phyloP scores from a whole-genome alignment of 2,797 vertebrate genomes.

The Poliocrania exsul region DNA sequence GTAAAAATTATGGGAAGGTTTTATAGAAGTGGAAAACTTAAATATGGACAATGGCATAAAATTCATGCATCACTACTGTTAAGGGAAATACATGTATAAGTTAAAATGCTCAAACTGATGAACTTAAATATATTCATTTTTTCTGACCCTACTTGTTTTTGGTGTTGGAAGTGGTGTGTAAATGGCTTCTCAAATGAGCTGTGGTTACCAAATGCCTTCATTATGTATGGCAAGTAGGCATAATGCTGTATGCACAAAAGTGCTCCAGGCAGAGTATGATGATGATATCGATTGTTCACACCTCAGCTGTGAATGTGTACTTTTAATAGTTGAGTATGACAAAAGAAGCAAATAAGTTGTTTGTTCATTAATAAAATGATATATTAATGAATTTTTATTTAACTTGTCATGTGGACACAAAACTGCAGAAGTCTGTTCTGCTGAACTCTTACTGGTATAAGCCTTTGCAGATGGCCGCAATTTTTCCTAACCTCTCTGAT shows the following conservation, averaged over 20 bases:
- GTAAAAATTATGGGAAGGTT: neutral
- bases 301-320: neutral
- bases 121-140: neutral
- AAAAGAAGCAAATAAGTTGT: neutral
- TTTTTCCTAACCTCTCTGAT: neutral
- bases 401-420: neutral
- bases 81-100: neutral
- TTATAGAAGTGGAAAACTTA: neutral
- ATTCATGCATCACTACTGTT: rapidly evolving
- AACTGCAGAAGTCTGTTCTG: neutral
- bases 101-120: neutral
- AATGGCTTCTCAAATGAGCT: neutral
- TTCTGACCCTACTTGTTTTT: neutral
- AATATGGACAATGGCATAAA: neutral
- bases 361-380: neutral
- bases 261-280: neutral
- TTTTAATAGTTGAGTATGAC: neutral
- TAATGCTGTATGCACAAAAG: neutral
- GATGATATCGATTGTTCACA: neutral
- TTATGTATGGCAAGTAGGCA: neutral
- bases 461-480: neutral
- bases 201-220: neutral
- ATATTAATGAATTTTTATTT: neutral
- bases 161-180: neutral
- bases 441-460: neutral